Evolutionary conservation across 2,113 vertebrate genomes (phyloP), one percentile per base, ranked within the genome.

Genomic region (Miniopterus natalensis): DNA sequence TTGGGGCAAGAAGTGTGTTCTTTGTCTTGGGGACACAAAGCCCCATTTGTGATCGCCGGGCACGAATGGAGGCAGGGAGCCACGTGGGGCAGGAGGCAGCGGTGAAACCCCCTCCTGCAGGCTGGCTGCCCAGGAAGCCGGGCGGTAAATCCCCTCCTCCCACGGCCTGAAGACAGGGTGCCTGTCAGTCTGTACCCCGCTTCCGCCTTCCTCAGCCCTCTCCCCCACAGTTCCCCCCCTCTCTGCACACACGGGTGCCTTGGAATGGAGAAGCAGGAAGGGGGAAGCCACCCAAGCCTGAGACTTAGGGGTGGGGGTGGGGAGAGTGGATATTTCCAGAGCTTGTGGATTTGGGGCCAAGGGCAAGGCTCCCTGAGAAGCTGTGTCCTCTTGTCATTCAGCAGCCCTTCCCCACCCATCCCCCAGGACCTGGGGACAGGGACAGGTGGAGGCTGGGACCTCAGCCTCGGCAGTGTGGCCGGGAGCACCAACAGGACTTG

Each of bases 21-120:
- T 89, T 86, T 92, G 95, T 96, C 80, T 84, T 3, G 1, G 84
- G 40, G 88, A 55, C 89, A 97, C 96, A 97, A 98, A 97, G 96
- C 94, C 84, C 20, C 1, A 0, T 85, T 96, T 97, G 96, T 96
- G 80, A 84, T 14, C 8, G 8, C 66, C 0, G 8, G 78, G 55
- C 45, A 15, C 2, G n/a, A 90, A 57, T 88, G 95, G 51, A 84
- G 97, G 97, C 97, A 75, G 63, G 23, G 21, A 74, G 97, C 97
- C 97, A 95, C 3, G 1, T 17, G 75, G 86, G 79, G 80, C 88
- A 68, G 88, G 89, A 83, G 92, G 93, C 31, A 6, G 20, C 3
- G 0, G 63, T 29, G 77, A 42, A 61, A 31, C 40, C 80, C 45
- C 57, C 65, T 31, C 59, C 31, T 0, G 13, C 0, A 0, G 73